Evolutionary conservation across 2,113 vertebrate species (phyloP).

Genomic region (Calyptommatus sinebrachiatus): DNA sequence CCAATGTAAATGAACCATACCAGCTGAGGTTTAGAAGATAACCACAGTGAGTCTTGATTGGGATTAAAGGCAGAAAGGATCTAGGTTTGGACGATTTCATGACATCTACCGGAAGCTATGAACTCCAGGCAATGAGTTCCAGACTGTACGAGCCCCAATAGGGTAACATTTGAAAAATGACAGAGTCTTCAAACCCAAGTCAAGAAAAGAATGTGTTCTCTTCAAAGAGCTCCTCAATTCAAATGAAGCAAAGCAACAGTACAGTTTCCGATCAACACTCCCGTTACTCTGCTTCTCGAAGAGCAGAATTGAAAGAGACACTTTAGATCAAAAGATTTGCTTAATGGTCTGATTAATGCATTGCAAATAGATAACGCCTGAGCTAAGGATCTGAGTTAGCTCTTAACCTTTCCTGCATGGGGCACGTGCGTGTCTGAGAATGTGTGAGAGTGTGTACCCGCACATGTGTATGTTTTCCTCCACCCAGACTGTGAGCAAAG

Average conservation of each 20-base stretch:
- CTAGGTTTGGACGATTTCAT: too few relatives aligned
- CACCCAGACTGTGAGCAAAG: conserved; percentile 27
- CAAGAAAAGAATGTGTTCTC: background rate
- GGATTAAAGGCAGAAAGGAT: too few relatives aligned
- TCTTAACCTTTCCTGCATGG: conserved; percentile 70
- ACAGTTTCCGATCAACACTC: conserved; percentile 54
- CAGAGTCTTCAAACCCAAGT: too few relatives aligned
- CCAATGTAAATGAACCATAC: too few relatives aligned
- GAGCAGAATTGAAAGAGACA: conserved; percentile 71
- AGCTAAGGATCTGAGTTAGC: conserved; percentile 62
- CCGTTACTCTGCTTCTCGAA: conserved; percentile 67
- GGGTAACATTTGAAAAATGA: too few relatives aligned
- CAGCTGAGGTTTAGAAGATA: too few relatives aligned
- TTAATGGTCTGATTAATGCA: conserved; percentile 78
- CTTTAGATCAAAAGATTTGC: conserved; percentile 76
- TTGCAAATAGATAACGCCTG: conserved; percentile 68
- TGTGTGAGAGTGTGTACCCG: background rate
- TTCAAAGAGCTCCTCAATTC: conserved; percentile 8
- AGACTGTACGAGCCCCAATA: too few relatives aligned
- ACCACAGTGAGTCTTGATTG: too few relatives aligned
- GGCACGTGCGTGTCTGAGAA: too few relatives aligned
- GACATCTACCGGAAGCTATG: too few relatives aligned
- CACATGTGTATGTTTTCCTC: conserved; percentile 17
- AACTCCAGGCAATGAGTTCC: too few relatives aligned
- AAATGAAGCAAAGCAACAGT: conserved; percentile 35